phyloP scores from a whole-genome alignment of 2,888 invertebrate genomes.

The Lasiommata megera region DNA sequence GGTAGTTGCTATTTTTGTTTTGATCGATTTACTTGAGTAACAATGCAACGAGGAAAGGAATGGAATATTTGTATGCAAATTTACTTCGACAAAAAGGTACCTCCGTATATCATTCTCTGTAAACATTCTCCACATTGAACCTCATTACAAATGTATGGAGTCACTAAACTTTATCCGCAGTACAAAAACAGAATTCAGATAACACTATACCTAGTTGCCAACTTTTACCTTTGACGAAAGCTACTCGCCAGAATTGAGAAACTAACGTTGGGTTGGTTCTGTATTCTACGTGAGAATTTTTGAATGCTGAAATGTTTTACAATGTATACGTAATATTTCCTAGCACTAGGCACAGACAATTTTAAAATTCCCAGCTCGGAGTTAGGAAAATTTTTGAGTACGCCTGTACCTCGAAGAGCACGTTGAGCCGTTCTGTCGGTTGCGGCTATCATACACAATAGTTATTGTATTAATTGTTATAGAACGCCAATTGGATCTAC shows the following conservation, averaged over 20 bases:
- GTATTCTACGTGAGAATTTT: conserved; percentile 1
- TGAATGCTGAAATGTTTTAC: neutral
- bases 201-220: conserved; percentile 15
- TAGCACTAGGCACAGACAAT: no score
- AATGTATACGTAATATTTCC: neutral
- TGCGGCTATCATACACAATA: no score
- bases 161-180: conserved; percentile 13
- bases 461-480: no score
- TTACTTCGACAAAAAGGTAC: neutral
- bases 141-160: conserved; percentile 18
- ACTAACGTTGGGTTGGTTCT: conserved; percentile 1
- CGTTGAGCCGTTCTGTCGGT: no score
- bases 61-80: neutral
- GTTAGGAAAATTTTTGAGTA: no score
- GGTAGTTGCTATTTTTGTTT: no score
- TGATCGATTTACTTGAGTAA: neutral
- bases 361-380: no score
- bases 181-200: conserved; percentile 17
- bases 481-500: no score
- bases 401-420: no score
- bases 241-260: conserved; percentile 11
- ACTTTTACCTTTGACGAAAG: conserved; percentile 20
- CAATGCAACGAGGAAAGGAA: neutral
- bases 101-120: neutral
- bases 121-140: neutral